Percentiles rank a stretch among this genome's conserved stretches.
Evolutionary conservation across 2,797 vertebrate genomes (phyloP).

Genomic region (Myiotriccus ornatus): DNA sequence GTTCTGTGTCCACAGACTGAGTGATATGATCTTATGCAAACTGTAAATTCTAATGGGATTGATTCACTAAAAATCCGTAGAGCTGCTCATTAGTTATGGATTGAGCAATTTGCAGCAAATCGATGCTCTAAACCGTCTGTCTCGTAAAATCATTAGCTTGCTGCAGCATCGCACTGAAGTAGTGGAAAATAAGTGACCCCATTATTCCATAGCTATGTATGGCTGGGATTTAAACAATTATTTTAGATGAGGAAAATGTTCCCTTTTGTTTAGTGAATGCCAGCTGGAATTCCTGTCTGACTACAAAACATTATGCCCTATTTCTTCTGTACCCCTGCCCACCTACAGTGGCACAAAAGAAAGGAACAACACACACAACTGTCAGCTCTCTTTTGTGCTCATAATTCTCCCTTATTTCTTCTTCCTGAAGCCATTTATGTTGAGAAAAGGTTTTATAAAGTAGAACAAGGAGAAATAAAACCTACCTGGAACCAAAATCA

Average conservation of each 20-base stretch:
- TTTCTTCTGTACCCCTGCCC: neutral
- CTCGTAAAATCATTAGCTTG: slow-evolving; percentile 29
- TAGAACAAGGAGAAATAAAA: slow-evolving; percentile 10
- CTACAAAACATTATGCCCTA: neutral
- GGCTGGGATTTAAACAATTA: slow-evolving; percentile 10
- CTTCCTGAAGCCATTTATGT: slow-evolving; percentile 31
- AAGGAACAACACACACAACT: neutral
- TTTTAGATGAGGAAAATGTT: neutral
- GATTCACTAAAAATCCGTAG: slow-evolving; percentile 11
- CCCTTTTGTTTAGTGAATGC: neutral
- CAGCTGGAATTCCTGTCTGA: neutral
- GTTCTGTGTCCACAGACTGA: neutral
- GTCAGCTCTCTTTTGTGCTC: neutral
- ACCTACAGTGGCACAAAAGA: neutral
- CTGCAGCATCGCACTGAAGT: neutral
- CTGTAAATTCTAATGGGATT: slow-evolving; percentile 35
- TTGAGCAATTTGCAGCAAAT: slow-evolving; percentile 49
- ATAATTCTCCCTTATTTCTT: neutral
- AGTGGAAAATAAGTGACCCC: slow-evolving; percentile 2
- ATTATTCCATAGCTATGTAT: neutral
- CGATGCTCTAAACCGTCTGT: neutral
- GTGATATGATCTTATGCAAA: slow-evolving; percentile 6
- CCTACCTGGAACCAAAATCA: slow-evolving; percentile 20
- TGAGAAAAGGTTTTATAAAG: slow-evolving; percentile 24
- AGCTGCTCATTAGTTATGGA: slow-evolving; percentile 28